Evolutionary conservation across 1,140 invertebrate genomes (phyloP).

Genomic region (Philaenus spumarius): DNA sequence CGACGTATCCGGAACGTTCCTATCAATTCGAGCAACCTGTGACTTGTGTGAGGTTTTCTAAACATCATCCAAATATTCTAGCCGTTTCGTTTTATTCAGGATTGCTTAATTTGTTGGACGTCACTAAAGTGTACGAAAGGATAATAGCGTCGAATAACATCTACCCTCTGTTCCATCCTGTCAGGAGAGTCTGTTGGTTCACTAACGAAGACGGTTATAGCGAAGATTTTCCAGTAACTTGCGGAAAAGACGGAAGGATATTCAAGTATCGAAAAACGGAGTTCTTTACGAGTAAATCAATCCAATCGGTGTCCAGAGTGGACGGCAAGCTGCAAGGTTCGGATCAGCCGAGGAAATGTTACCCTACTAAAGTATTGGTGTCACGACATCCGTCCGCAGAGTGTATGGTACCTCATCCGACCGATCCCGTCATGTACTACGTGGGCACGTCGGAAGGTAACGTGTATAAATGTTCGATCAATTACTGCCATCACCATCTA

Average conservation of each 20-base stretch:
- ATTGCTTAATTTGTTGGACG: constrained; percentile 8
- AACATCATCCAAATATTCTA: constrained; percentile 39
- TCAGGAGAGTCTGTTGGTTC: constrained; percentile 11
- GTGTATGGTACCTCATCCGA: constrained; percentile 13
- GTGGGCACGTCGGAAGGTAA: constrained; percentile 14
- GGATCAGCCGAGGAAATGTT: background rate
- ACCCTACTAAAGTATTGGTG: background rate
- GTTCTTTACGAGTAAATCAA: constrained; percentile 9
- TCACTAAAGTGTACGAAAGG: background rate
- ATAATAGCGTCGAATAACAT: background rate
- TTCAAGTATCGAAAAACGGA: constrained; percentile 7
- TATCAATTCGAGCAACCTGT: constrained; percentile 45
- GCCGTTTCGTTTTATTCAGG: constrained; percentile 35
- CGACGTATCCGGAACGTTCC: constrained; percentile 45
- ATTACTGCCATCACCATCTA: constrained; percentile 30
- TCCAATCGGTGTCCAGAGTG: background rate
- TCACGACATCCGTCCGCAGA: background rate
- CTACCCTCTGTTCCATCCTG: constrained; percentile 14
- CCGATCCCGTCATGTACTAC: constrained; percentile 6
- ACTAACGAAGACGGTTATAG: background rate
- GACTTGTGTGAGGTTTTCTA: constrained; percentile 45
- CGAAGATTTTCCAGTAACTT: constrained; percentile 4
- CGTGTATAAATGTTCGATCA: constrained; percentile 35
- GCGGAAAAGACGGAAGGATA: constrained; percentile 12
- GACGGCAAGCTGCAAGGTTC: constrained; percentile 12